A percentile compares a stretch with the other conserved stretches of the same genome.
Conservation (phyloP, 2,888 invertebrate genomes). For the Erynnis tages region DNA sequence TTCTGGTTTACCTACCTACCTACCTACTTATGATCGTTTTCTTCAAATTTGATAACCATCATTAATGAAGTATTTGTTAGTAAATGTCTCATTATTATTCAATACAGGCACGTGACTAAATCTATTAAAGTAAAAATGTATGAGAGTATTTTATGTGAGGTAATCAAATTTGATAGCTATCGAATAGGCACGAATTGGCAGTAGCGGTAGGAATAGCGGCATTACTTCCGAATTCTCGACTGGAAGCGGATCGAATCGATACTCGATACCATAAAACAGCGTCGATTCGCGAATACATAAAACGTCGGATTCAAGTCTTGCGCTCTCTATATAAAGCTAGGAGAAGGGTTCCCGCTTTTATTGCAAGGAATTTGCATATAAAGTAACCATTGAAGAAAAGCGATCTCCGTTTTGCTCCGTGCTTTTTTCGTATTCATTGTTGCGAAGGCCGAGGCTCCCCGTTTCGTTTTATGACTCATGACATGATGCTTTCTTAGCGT, state of each 20-base stretch:
- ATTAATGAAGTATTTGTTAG: too few species aligned
- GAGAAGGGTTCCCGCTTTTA: conserved; percentile 79
- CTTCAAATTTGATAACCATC: too few species aligned
- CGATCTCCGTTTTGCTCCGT: conserved; percentile 71
- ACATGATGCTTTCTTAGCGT: conserved; percentile 70
- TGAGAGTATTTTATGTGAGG: conserved; percentile 58
- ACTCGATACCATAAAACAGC: conserved; percentile 77
- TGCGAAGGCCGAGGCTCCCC: conserved; percentile 66
- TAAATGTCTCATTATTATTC: too few species aligned
- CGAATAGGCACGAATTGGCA: conserved; percentile 63
- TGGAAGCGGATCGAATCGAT: conserved; percentile 67
- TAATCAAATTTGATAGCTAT: conserved; percentile 72
- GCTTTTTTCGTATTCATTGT: conserved; percentile 79
- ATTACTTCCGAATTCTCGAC: conserved; percentile 71
- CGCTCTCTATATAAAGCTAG: conserved; percentile 73
- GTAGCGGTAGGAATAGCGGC: conserved; percentile 61
- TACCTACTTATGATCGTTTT: too few species aligned
- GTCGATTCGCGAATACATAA: conserved; percentile 80
- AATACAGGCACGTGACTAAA: too few species aligned
- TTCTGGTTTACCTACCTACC: too few species aligned
- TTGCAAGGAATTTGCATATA: conserved; percentile 79
- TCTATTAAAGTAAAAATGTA: conserved; percentile 46
- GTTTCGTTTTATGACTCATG: conserved; percentile 69
- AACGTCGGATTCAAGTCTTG: conserved; percentile 75
- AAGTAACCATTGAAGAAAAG: conserved; percentile 82